Evolutionary conservation across 2,797 vertebrate genomes (phyloP).

Genomic region (Sebastes matsubarae): DNA sequence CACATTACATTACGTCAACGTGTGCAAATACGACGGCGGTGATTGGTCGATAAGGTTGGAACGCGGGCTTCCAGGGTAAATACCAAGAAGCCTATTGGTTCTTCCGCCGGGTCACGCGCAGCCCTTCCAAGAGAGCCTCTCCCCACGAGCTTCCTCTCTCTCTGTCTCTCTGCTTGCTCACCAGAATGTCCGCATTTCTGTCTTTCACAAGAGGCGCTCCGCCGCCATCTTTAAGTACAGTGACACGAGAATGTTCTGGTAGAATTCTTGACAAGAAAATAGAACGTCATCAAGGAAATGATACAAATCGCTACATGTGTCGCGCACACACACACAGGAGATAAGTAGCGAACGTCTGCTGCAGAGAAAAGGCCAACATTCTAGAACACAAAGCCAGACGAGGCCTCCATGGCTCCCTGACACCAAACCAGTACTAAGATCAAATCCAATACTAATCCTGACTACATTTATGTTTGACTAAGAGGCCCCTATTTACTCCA

Average conservation of each 20-base stretch:
- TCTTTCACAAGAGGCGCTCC: neutral
- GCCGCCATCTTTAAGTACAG: constrained; percentile 76
- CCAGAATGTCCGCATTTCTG: constrained; percentile 66
- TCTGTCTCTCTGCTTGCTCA: neutral
- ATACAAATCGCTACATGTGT: rapidly evolving
- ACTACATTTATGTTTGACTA: neutral
- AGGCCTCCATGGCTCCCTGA: constrained; percentile 23
- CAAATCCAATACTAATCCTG: neutral
- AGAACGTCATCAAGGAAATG: rapidly evolving
- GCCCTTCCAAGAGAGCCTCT: constrained; percentile 27
- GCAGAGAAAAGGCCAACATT: neutral
- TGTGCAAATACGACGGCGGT: constrained; percentile 14
- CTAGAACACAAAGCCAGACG: neutral
- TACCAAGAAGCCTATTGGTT: constrained; percentile 72
- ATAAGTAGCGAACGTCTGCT: rapidly evolving
- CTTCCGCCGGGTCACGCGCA: constrained; percentile 62
- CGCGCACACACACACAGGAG: neutral
- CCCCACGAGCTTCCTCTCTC: constrained; percentile 26
- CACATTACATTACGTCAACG: constrained; percentile 78
- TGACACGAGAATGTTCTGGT: neutral
- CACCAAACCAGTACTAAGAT: neutral
- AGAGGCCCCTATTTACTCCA: neutral
- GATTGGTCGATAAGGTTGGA: constrained; percentile 70
- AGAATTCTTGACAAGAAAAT: rapidly evolving
- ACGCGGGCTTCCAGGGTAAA: constrained; percentile 71